phyloP scores from a whole-genome alignment of 2,113 vertebrate genomes.

The Pomatostomus ruficeps region DNA sequence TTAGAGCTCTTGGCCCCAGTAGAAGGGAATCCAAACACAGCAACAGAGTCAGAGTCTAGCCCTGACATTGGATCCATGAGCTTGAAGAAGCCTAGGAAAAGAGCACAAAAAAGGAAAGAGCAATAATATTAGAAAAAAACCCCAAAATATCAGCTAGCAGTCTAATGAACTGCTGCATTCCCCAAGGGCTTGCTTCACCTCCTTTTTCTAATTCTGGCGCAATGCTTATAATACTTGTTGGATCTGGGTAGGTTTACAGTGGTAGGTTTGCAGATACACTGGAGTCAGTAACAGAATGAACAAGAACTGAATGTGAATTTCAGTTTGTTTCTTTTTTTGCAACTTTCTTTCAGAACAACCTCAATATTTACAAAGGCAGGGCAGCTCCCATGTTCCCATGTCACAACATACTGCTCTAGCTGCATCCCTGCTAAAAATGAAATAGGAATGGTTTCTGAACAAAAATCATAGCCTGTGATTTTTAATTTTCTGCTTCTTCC shows the following conservation, averaged over 20 bases:
- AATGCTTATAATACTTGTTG: neutral
- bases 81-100: neutral
- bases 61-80: neutral
- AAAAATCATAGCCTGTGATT: neutral
- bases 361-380: neutral
- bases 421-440: neutral
- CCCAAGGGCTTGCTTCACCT: neutral
- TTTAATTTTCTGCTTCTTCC: neutral
- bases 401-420: neutral
- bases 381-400: neutral
- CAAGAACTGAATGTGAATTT: neutral
- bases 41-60: neutral
- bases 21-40: neutral
- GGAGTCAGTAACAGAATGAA: neutral
- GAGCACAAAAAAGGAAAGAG: neutral
- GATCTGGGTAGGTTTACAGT: neutral
- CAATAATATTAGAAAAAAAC: neutral
- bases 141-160: neutral
- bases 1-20: neutral
- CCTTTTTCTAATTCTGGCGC: neutral
- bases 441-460: neutral
- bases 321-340: neutral
- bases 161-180: neutral
- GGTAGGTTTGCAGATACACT: neutral
- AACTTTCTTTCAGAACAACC: neutral